Conservation (phyloP, 1,140 invertebrate genomes). For the Drosophila grimshawi region DNA sequence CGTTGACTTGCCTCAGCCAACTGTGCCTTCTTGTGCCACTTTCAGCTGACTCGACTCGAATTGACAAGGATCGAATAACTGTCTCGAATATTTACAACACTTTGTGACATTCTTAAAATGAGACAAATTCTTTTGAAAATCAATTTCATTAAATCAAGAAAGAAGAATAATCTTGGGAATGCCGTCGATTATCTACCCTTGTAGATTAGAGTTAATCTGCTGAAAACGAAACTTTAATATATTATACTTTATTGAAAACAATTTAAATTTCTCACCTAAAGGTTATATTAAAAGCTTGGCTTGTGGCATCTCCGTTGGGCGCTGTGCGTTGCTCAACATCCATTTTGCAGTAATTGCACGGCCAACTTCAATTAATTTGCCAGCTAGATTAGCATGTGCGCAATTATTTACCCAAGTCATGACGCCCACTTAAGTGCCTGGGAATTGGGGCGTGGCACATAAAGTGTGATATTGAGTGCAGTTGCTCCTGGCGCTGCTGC, state of each 20-base stretch:
- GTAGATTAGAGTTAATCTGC: too few relatives aligned
- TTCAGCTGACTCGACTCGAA: conserved; percentile 8
- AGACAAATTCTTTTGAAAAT: background rate
- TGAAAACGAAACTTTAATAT: too few relatives aligned
- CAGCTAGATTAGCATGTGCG: background rate
- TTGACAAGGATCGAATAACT: conserved; percentile 32
- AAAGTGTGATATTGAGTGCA: conserved; percentile 11
- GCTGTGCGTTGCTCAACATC: background rate
- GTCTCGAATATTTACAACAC: conserved; percentile 9
- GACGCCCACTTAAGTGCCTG: conserved; percentile 9
- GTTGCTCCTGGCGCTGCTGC: conserved; percentile 18
- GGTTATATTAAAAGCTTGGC: background rate
- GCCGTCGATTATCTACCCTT: too few relatives aligned
- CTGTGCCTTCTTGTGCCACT: background rate
- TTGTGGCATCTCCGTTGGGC: background rate
- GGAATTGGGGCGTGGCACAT: conserved; percentile 9
- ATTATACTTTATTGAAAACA: too few relatives aligned
- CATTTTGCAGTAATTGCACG: background rate
- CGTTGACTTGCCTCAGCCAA: too few relatives aligned
- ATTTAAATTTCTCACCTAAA: too few relatives aligned
- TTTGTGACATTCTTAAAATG: background rate
- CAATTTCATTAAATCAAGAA: too few relatives aligned
- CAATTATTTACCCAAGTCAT: conserved; percentile 9
- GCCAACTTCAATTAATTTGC: background rate
- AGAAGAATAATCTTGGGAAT: too few relatives aligned